Percentiles rank a stretch among this genome's conserved stretches.
Evolutionary conservation across 2,113 vertebrate species (phyloP).

Genomic region (Corythornis madagascariensis): DNA sequence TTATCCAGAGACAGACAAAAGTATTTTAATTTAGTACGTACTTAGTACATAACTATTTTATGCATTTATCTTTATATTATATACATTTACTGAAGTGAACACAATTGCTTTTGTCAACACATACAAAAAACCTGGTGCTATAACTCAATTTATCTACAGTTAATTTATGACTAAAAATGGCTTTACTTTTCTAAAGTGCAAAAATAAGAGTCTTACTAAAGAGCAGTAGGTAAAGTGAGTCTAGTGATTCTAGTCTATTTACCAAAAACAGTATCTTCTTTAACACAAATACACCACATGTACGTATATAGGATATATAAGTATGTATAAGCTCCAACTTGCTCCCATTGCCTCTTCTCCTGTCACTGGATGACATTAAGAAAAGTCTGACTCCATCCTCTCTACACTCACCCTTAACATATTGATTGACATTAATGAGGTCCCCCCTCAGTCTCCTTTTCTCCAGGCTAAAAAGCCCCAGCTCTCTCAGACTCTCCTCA

Average conservation of each 20-base stretch:
- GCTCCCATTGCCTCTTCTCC: no score
- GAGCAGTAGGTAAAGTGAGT: not conserved
- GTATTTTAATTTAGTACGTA: not conserved
- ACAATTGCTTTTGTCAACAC: not conserved
- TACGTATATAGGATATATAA: not conserved
- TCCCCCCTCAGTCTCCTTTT: no score
- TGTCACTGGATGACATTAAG: no score
- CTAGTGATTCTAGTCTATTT: not conserved
- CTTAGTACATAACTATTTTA: not conserved
- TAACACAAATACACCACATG: not conserved
- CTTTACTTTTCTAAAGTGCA: not conserved
- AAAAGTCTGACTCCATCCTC: no score
- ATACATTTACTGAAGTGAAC: not conserved
- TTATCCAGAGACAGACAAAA: not conserved
- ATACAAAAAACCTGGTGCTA: accelerated
- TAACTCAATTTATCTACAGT: not conserved
- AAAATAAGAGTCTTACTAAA: not conserved
- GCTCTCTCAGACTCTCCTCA: no score
- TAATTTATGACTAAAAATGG: not conserved
- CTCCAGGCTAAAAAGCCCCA: no score
- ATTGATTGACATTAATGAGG: no score
- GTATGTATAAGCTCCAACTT: no score
- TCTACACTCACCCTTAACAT: no score
- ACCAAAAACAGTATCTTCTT: not conserved
- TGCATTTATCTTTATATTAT: not conserved